Percentiles rank a stretch among this genome's conserved stretches.
Evolutionary conservation across 2,797 vertebrate species (phyloP).

Genomic region (Spatula versicolor): DNA sequence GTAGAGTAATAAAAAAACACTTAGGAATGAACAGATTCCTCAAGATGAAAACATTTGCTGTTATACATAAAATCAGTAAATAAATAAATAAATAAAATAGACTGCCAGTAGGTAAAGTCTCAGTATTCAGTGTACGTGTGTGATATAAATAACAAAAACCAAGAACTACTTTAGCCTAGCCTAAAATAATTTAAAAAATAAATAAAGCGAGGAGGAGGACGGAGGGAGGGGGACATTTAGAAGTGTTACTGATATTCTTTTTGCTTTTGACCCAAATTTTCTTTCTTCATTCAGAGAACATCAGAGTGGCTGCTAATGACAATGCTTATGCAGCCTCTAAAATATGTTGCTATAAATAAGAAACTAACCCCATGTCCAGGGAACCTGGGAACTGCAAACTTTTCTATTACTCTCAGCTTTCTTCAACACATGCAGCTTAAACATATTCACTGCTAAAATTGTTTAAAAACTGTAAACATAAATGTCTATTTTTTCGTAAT

Average conservation of each 20-base stretch:
- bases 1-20: neutral
- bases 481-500: neutral
- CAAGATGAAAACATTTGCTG: neutral
- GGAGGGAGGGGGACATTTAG: neutral
- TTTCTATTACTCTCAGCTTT: neutral
- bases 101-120: neutral
- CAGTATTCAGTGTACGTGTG: neutral
- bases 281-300: neutral
- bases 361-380: neutral
- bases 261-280: constrained; percentile 5
- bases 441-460: neutral
- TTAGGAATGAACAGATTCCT: neutral
- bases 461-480: neutral
- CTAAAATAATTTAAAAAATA: fast-evolving
- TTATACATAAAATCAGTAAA: neutral
- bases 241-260: neutral
- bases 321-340: neutral
- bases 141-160: neutral
- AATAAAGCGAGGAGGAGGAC: too few species aligned
- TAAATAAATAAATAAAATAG: neutral
- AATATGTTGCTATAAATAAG: constrained; percentile 19
- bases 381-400: neutral
- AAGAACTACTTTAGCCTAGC: neutral
- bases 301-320: neutral
- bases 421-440: neutral